Base-by-base conservation (phyloP, 2,797 vertebrate species). In the Parauchenoglanis punctatus region DNA sequence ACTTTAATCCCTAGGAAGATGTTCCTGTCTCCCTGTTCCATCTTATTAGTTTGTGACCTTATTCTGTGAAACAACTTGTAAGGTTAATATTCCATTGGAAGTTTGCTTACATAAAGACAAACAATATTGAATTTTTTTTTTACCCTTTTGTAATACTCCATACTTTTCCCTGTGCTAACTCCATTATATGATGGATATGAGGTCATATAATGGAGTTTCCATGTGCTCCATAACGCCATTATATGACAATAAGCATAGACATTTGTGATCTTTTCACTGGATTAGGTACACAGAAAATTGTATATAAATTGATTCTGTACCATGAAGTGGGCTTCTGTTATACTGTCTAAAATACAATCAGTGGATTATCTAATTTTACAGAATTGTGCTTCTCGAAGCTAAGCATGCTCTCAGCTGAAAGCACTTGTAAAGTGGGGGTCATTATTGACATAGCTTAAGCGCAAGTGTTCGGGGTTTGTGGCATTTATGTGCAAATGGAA, bases 1-100 rank as follows among this genome's bases (percentile, higher is more conserved):
- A 67, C 46, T 83, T 54, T 67, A 83, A 68, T 83, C 61, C 63
- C 81, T 83, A 67, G 81, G 81, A 83, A 83, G 81, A n/a, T 68
- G 81, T 68, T 68, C 63, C 63, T 83, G 81, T 83, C 63, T 67
- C 59, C 46, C 46, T 0, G 17, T 83, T 20, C 46, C 63, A 31
- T 54, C 63, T 54, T 67, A 31, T 67, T 83, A 67, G 81, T 83
- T 67, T 25, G 13, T 20, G 17, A 83, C 63, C 46, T 83, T 83
- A 52, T 83, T 83, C 12, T 5, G 28, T 23, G 63, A 65, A 83
- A 46, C 59, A 17, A 2, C 61, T 67, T 65, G 58, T 10, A 65
- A 63, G 59, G 18, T 82, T 65, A 82, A 65, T 40, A 49, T 49
- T 46, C 59, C 80, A 28, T 2, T 18, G 25, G 44, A 82, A 12